Percentiles rank a stretch among this genome's conserved stretches.
These are phyloP conservation scores for Scolanthus callimorphus DNA, from an alignment of 92 coral and sea anemone species.

Conservation along the genomic window DNA sequence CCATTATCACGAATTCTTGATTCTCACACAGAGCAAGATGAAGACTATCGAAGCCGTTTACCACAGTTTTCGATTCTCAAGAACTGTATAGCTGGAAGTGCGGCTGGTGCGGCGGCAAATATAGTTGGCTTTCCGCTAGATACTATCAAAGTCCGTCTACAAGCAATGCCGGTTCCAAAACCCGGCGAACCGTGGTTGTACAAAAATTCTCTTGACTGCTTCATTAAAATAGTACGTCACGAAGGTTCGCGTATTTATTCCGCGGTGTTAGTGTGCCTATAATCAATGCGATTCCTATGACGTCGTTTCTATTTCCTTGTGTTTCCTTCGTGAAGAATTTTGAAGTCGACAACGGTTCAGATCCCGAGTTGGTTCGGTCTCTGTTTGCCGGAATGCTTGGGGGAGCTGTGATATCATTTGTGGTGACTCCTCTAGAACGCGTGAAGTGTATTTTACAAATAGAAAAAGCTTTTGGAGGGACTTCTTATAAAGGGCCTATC, in stretches of 20 bases:
- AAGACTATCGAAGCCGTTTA: too few species aligned
- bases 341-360: neutral
- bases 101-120: constrained; percentile 2
- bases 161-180: neutral
- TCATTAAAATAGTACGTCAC: neutral
- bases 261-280: neutral
- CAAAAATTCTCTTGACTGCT: neutral
- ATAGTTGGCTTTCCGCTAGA: neutral
- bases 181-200: constrained; percentile 7
- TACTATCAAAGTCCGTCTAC: constrained; percentile 2
- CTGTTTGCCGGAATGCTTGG: neutral
- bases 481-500: constrained; percentile 18
- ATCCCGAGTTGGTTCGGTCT: neutral
- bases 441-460: constrained; percentile 6
- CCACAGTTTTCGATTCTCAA: neutral
- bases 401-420: neutral
- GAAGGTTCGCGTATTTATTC: constrained; percentile 1
- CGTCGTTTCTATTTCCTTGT: neutral
- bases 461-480: neutral
- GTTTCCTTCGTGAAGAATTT: neutral
- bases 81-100: neutral
- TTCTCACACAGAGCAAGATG: too few species aligned
- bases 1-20: too few species aligned
- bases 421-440: neutral
- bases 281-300: neutral